A percentile compares a stretch with the other conserved stretches of the same genome.
phyloP scores from a whole-genome alignment of 2,797 vertebrate species.

The Typhlichthys eigenmanni region DNA sequence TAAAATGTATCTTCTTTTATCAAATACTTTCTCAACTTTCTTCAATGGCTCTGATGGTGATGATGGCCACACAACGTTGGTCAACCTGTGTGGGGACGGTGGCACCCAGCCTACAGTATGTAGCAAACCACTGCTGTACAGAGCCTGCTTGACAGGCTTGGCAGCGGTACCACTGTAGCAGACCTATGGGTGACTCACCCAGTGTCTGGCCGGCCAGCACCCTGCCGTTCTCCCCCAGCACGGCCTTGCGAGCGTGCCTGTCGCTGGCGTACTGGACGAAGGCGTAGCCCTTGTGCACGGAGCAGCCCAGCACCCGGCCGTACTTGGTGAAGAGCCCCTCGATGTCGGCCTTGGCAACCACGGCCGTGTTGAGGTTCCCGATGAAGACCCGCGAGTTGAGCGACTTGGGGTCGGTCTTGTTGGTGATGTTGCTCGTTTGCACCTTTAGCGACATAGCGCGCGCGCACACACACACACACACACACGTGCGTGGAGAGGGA shows the following conservation, averaged over 20 bases:
- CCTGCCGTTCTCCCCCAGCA: conserved; percentile 88
- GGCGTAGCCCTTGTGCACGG: conserved; percentile 92
- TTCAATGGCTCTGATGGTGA: no score
- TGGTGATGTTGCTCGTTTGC: conserved; percentile 93
- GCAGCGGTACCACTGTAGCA: no score
- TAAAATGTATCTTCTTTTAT: no score
- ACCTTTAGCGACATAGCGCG: conserved; percentile 87
- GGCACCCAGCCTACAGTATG: no score
- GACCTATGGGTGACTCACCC: conserved; percentile 74
- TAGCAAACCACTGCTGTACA: no score
- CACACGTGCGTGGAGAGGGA: background rate
- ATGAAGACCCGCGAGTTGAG: conserved; percentile 96
- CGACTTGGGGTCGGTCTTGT: conserved; percentile 96
- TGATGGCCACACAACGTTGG: no score
- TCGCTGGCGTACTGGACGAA: conserved; percentile 92
- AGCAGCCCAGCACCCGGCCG: conserved; percentile 90
- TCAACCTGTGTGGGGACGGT: no score
- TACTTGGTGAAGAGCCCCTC: conserved; percentile 94
- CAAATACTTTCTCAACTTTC: no score
- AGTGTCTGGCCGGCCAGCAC: conserved; percentile 89
- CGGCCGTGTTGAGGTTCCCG: conserved; percentile 91
- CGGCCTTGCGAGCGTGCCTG: conserved; percentile 87
- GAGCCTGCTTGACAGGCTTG: no score
- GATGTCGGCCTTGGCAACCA: conserved; percentile 93
- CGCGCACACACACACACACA: background rate